These are phyloP conservation scores for Planococcus citri DNA, from an alignment of 1,140 invertebrate species.

Conservation along the genomic window DNA sequence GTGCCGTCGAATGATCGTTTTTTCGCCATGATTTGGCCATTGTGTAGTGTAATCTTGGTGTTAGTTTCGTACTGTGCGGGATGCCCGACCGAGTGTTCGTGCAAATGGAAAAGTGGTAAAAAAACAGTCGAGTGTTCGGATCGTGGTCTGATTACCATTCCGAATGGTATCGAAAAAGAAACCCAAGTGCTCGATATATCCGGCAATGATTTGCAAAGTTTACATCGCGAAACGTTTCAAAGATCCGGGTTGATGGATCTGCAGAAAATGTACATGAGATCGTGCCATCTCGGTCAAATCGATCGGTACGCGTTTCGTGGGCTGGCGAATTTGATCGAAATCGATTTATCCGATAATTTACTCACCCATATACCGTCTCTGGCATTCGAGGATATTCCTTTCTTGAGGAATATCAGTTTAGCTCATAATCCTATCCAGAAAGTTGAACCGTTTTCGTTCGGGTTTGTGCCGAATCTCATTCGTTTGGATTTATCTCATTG, in stretches of 20 bases:
- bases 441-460: slow-evolving; percentile 59
- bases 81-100: slow-evolving; percentile 48
- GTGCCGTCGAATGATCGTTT: neutral
- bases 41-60: neutral
- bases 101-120: slow-evolving; percentile 65
- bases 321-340: slow-evolving; percentile 66
- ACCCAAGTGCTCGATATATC: slow-evolving; percentile 64
- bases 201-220: slow-evolving; percentile 51
- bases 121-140: slow-evolving; percentile 65
- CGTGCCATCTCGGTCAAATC: slow-evolving; percentile 58
- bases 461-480: slow-evolving; percentile 53
- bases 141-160: slow-evolving; percentile 50
- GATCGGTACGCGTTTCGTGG: slow-evolving; percentile 59
- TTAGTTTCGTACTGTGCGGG: slow-evolving; percentile 18
- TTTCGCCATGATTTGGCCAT: neutral
- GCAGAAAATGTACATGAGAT: slow-evolving; percentile 60
- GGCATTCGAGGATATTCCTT: slow-evolving; percentile 45
- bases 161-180: slow-evolving; percentile 51
- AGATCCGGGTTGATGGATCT: slow-evolving; percentile 56
- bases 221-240: slow-evolving; percentile 54
- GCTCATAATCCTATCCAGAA: slow-evolving; percentile 58
- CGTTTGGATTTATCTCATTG: slow-evolving; percentile 68
- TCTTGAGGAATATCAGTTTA: slow-evolving; percentile 53
- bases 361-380: slow-evolving; percentile 28
- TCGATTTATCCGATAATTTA: slow-evolving; percentile 67